These are phyloP conservation scores for Apteryx mantelli DNA, from an alignment of 2,113 vertebrate species.

Conservation along the genomic window DNA sequence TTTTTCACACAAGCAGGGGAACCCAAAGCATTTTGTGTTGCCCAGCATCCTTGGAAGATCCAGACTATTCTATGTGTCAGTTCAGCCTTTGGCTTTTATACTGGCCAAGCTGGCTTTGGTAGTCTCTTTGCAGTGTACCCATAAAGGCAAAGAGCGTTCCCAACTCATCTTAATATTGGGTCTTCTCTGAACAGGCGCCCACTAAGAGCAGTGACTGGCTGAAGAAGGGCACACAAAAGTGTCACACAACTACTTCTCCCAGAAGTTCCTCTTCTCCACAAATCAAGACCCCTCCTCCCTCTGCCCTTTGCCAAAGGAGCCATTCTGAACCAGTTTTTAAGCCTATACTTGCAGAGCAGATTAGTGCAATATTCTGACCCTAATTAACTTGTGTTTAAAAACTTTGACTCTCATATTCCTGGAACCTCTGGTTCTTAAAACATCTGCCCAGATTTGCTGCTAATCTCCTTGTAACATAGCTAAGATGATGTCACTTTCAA, in stretches of 20 bases:
- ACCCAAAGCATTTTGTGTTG: background rate
- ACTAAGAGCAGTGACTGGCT: background rate
- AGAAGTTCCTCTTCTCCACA: background rate
- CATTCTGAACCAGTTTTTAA: slow-evolving; percentile 26
- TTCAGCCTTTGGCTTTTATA: background rate
- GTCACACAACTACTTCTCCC: background rate
- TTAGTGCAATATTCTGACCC: slow-evolving; percentile 14
- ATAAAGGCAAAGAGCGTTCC: background rate
- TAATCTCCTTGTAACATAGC: slow-evolving; percentile 34
- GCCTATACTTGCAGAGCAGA: slow-evolving; percentile 17
- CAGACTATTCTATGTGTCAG: background rate
- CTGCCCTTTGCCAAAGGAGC: background rate
- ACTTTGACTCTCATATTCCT: background rate
- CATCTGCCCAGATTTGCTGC: slow-evolving; percentile 27
- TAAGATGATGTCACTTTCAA: background rate
- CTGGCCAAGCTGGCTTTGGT: background rate
- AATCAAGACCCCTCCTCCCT: background rate
- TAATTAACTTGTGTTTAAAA: slow-evolving; percentile 45
- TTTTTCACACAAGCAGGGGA: background rate
- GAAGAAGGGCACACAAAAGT: background rate
- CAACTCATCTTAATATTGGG: background rate
- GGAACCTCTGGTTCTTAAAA: slow-evolving; percentile 48
- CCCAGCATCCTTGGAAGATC: background rate
- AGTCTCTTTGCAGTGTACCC: background rate
- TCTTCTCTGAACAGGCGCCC: background rate